Evolutionary conservation across 2,797 vertebrate genomes (phyloP), one percentile per base, ranked within the genome.

Genomic region (Enteromius mattozi): DNA sequence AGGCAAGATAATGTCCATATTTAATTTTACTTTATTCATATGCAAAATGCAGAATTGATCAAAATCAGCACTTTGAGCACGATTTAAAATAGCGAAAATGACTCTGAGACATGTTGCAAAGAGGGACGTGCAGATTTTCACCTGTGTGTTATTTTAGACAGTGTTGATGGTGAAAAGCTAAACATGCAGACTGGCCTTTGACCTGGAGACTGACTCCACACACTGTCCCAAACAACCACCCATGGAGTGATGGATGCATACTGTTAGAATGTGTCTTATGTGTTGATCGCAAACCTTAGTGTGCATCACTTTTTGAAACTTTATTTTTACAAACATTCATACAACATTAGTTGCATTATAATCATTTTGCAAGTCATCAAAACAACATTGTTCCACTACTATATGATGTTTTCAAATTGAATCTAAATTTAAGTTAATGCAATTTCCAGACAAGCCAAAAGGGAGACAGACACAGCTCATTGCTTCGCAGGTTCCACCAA

Each of bases 101-200:
- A 65, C 14, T 68, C 40, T 0, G 17, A 65, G 27, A 78, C 14
- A 40, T 69, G 49, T 61, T 86, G 82, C 69, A 19, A 77, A 51
- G 93, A 94, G 19, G 51, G 91, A 94, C 92, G 92, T 92, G 89
- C 87, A 91, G 91, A 90, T 93, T 92, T 93, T 90, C 92, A 94
- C 91, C 92, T 94, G 88, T 88, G 80, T 88, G 92, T 92, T 94
- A 94, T 95, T 94, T 94, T 94, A 95, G 94, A 92, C 92, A 4
- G 91, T 82, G 93, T 91, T 93, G 92, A 93, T 91, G 91, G 89
- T 90, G 88, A 85, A 63, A 88, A 92, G 92, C 91, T 79, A 90
- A 89, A 85, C 71, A 90, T 89, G 86, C 65, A 68, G 80, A 17
- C 42, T 78, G 88, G 90, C 89, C 90, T 89, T 78, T 90, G 93